These are phyloP conservation scores for Chauna torquata DNA, from an alignment of 2,113 vertebrate species.

Conservation along the genomic window DNA sequence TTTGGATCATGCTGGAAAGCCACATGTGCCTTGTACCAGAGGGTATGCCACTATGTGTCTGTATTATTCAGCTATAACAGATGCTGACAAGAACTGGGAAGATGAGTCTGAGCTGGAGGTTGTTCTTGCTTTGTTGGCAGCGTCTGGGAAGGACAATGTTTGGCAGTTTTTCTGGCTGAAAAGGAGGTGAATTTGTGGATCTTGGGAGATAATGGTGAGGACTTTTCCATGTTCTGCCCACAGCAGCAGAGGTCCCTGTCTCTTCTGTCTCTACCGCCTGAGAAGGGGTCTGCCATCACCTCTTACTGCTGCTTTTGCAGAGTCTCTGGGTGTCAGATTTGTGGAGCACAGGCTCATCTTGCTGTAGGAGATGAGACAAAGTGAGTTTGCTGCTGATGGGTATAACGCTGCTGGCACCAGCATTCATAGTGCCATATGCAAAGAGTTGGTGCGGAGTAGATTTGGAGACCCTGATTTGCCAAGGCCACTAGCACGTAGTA, in stretches of 20 bases:
- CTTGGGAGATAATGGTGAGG: not conserved
- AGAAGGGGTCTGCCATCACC: not conserved
- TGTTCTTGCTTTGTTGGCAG: slow-evolving; percentile 17
- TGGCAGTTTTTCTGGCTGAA: not conserved
- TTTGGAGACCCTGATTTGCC: not conserved
- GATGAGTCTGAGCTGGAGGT: not conserved
- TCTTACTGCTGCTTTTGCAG: not conserved
- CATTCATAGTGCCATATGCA: not conserved
- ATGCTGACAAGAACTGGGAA: slow-evolving; percentile 18
- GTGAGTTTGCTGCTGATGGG: not conserved
- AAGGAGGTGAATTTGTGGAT: not conserved
- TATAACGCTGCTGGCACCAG: not conserved
- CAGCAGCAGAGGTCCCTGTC: not conserved
- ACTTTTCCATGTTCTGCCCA: not conserved
- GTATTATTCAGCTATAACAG: slow-evolving; percentile 20
- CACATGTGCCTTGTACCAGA: slow-evolving; percentile 17
- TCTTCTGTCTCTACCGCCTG: not conserved
- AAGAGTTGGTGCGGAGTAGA: not conserved
- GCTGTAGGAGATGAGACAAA: not conserved
- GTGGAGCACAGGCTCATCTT: not conserved
- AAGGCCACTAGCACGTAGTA: not conserved
- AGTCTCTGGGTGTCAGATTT: not conserved
- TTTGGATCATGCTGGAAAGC: slow-evolving; percentile 46
- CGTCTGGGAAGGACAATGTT: not conserved
- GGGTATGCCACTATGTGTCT: not conserved